Percentiles rank a stretch among this genome's conserved stretches.
Conservation (phyloP, 2,888 invertebrate species). For the Nasonia oneida region DNA sequence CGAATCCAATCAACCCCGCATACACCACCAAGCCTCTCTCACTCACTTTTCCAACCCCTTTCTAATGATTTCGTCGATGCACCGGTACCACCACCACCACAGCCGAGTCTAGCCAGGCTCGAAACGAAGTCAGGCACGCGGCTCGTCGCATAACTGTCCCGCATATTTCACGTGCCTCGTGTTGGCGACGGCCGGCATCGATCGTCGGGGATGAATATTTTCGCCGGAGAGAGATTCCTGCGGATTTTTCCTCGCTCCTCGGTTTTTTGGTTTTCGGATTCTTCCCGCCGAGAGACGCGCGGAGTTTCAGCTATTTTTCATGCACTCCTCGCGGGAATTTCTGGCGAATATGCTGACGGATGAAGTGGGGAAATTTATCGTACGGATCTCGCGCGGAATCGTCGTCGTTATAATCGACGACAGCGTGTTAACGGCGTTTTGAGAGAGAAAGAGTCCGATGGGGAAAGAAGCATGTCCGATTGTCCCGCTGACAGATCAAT, state of each 20-base stretch:
- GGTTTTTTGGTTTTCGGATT: neutral
- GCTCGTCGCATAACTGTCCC: conserved; percentile 53
- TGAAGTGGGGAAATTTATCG: conserved; percentile 22
- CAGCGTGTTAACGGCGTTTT: neutral
- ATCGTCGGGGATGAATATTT: conserved; percentile 58
- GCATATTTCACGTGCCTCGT: conserved; percentile 55
- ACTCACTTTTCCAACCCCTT: conserved; percentile 5
- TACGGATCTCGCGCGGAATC: neutral
- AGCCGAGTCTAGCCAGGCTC: neutral
- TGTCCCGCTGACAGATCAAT: neutral
- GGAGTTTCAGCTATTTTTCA: conserved; percentile 5
- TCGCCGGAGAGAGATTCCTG: neutral
- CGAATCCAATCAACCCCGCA: conserved; percentile 54
- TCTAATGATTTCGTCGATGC: conserved; percentile 56
- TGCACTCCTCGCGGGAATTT: conserved; percentile 18
- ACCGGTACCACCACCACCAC: neutral
- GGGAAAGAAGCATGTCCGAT: neutral
- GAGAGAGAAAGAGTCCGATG: neutral
- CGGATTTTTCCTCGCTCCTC: conserved; percentile 2
- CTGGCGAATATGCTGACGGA: neutral
- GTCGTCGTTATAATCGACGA: neutral
- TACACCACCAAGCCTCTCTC: neutral
- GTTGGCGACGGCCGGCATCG: conserved; percentile 9
- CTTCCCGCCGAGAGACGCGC: neutral
- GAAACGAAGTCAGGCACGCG: conserved; percentile 41